These are phyloP conservation scores for Eulithis prunata DNA, from an alignment of 2,888 invertebrate genomes.

Conservation along the genomic window DNA sequence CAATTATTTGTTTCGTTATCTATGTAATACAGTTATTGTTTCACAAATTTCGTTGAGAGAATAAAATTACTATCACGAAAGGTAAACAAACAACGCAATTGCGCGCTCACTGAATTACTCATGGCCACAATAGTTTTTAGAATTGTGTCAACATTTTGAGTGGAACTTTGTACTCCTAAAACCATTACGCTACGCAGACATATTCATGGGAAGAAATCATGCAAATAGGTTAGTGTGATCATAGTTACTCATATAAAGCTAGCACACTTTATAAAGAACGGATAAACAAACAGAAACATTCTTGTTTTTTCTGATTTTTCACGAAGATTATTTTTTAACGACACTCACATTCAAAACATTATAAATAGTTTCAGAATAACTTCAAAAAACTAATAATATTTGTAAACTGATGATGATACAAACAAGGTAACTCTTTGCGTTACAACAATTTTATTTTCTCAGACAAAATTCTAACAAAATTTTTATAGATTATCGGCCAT, in stretches of 20 bases:
- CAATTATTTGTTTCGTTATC: neutral
- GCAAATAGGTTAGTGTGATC: slow-evolving; percentile 6
- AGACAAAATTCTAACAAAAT: slow-evolving; percentile 58
- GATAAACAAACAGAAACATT: slow-evolving; percentile 56
- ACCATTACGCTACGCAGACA: neutral
- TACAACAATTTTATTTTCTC: slow-evolving; percentile 48
- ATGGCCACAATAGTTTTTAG: slow-evolving; percentile 35
- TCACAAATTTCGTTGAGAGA: slow-evolving; percentile 27
- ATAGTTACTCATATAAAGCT: neutral
- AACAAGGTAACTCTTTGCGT: slow-evolving; percentile 45
- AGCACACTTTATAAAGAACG: slow-evolving; percentile 11
- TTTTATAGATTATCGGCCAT: slow-evolving; percentile 65
- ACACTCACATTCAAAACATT: slow-evolving; percentile 34
- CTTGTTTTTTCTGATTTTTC: slow-evolving; percentile 31
- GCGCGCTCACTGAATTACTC: slow-evolving; percentile 62
- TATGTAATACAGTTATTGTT: neutral
- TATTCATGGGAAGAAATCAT: slow-evolving; percentile 22
- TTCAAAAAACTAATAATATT: neutral
- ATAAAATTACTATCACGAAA: slow-evolving; percentile 47
- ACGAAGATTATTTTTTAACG: slow-evolving; percentile 34
- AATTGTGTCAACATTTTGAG: slow-evolving; percentile 24
- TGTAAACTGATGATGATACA: slow-evolving; percentile 18
- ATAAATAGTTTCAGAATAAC: slow-evolving; percentile 25
- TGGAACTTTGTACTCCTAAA: slow-evolving; percentile 1
- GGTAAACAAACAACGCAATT: slow-evolving; percentile 80